phyloP scores from a whole-genome alignment of 2,113 vertebrate genomes.

The Chrysochloris asiatica region DNA sequence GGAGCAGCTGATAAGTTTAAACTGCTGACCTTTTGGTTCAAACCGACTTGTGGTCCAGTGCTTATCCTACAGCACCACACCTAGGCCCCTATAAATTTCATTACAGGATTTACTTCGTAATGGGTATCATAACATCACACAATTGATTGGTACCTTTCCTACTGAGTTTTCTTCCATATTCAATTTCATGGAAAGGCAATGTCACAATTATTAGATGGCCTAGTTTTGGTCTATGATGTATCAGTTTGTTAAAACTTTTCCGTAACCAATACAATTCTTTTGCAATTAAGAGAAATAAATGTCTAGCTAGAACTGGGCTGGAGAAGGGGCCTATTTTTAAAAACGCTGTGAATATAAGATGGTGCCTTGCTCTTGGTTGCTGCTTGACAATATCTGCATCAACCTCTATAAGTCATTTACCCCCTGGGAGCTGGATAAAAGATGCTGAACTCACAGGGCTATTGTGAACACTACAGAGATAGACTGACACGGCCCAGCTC shows the following conservation, averaged over 20 bases:
- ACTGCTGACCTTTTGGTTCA: too few species aligned
- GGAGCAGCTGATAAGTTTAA: too few species aligned
- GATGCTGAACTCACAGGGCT: neutral
- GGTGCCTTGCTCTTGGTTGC: neutral
- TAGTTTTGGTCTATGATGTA: slow-evolving; percentile 1
- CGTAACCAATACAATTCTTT: neutral
- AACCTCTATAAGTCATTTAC: slow-evolving; percentile 20
- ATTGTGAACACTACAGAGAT: neutral
- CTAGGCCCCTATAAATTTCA: neutral
- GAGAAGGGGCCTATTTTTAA: neutral
- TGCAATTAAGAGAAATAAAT: neutral
- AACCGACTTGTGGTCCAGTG: too few species aligned
- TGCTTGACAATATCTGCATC: neutral
- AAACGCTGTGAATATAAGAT: slow-evolving; percentile 19
- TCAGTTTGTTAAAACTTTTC: slow-evolving; percentile 16
- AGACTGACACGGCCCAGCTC: neutral
- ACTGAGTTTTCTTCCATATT: neutral
- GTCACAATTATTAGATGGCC: neutral
- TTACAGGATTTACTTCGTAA: slow-evolving; percentile 10
- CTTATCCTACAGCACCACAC: neutral
- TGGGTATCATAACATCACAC: neutral
- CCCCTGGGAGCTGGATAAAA: slow-evolving; percentile 43
- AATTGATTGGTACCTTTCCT: neutral
- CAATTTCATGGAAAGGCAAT: neutral
- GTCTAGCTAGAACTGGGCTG: neutral